Evolutionary conservation across 1,140 invertebrate species (phyloP).

Genomic region (Panagrolaimus sp.): DNA sequence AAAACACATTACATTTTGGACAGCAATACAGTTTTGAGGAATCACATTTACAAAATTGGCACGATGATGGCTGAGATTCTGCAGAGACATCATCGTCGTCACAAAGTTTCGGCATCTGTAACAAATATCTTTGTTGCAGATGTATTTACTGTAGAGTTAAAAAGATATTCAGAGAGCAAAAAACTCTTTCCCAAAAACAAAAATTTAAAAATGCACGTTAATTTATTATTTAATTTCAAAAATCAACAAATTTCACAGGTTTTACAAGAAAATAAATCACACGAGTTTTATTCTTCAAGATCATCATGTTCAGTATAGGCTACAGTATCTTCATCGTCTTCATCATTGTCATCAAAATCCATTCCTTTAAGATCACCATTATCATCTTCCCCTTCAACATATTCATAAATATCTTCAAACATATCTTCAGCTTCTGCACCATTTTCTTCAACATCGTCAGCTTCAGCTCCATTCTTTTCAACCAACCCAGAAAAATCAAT

Average conservation of each 20-base stretch:
- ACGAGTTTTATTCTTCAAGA: not conserved
- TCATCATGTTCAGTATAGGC: not conserved
- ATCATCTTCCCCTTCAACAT: not conserved
- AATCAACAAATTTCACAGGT: constrained; percentile 1
- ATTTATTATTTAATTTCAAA: too few species aligned
- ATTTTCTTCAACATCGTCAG: too few species aligned
- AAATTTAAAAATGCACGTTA: too few species aligned
- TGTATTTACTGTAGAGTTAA: too few species aligned
- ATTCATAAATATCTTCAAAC: not conserved
- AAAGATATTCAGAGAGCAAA: too few species aligned
- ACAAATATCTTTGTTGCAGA: too few species aligned
- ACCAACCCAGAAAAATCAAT: not conserved
- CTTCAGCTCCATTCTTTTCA: not conserved
- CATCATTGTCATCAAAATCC: not conserved
- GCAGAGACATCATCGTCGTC: not conserved
- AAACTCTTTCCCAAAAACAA: too few species aligned
- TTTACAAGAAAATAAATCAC: not conserved
- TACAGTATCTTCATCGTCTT: not conserved
- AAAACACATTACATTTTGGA: constrained; percentile 74
- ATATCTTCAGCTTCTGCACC: not conserved
- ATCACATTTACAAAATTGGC: constrained; percentile 41
- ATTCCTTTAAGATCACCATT: not conserved
- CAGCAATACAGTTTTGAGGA: constrained; percentile 66
- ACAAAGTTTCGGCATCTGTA: constrained; percentile 3
- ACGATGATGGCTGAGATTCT: constrained; percentile 18